Base-by-base conservation (phyloP, 1,140 invertebrate genomes). In the Goniozus legneri region DNA sequence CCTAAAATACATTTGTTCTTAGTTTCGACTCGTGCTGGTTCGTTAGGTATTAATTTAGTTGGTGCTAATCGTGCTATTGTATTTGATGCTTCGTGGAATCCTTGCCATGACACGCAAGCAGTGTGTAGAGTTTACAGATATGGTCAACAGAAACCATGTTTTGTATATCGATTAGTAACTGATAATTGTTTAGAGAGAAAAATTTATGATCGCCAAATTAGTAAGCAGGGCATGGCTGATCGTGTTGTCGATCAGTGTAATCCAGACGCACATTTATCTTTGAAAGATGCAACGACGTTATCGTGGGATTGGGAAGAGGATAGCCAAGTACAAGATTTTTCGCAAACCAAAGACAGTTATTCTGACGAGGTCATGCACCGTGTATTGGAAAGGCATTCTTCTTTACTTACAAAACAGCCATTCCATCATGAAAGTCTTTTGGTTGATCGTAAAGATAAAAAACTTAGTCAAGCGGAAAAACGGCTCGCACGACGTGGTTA, bases 31-130 rank as follows among this genome's bases (percentile, higher is more conserved):
- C 83, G 93, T 65, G 97, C 96, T 41, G 96, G 96, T 12, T 97
- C 93, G 16, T 77, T 99, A 12, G 97, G 97, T 3, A 97, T 99
- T 37, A 99, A 99, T 79, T 81, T 99, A 15, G 90, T 94, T 34
- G 96, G 95, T 16, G 97, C 97, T 0, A 98, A 97, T 77, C 78
- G 97, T 37, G 96, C 98, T 0, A 88, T 99, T 16, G 94, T 99
- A 21, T 90, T 98, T 62, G 97, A 99, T 77, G 95, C 95, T 27
- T 97, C 92, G 3, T 99, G 96, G 95, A 99, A 99, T 78, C 97
- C 97, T n/a, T 98, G 96, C 65, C 95, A 98, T 69, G 96, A 99
- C 68, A 97, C 95, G 1, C 96, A 99, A 75, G 96, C 96, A 39
- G 94, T 99, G 1, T 99, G 96, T 73, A 78, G 97, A 60, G 94